Base-by-base conservation (phyloP, 2,113 vertebrate genomes). In the Paratilapia polleni region DNA sequence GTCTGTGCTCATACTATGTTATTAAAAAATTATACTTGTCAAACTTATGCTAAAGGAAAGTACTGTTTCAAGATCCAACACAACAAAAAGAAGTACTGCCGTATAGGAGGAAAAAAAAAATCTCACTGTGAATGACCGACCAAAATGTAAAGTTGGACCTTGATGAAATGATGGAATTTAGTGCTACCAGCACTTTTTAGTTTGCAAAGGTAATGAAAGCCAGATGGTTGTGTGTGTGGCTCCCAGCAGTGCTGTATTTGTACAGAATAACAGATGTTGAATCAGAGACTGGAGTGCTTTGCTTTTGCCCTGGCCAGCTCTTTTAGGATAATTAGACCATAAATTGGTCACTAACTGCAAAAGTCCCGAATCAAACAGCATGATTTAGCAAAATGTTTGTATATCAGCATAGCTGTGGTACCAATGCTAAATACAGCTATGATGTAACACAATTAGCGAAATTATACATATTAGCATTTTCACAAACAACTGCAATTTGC, bases 251-350 rank as follows among this genome's bases (percentile, higher is more conserved):
- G 52, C 49, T 59, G 26, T 38, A 61, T 88, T 87, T 78, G 66
- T 82, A 79, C 52, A 83, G 56, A 77, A 49, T 76, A 90, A 56
- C 92, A 94, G 91, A 91, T 93, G 92, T 85, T 85, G 77, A 89
- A 90, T 91, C 89, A 92, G 89, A 86, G 84, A 89, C 82, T 74
- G 38, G 77, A 90, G 75, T 66, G 78, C 81, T 70, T 81, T 34
- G 3, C 74, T 66, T 76, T 80, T 0, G 38, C 63, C 85, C 87
- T 49, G 80, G 84, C 87, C 90, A 86, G 76, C 78, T 76, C 87
- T 81, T 87, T 93, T 91, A 90, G 78, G 73, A 87, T 91, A 94
- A 93, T 95, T 92, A 92, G 82, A 88, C 77, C 54, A 84, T 92
- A 88, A 87, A 93, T 92, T 87, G 82, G 82, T 92, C 76, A 88